These are phyloP conservation scores for Hydrotaea diabolus DNA, from an alignment of 2,888 invertebrate species.

Conservation along the genomic window DNA sequence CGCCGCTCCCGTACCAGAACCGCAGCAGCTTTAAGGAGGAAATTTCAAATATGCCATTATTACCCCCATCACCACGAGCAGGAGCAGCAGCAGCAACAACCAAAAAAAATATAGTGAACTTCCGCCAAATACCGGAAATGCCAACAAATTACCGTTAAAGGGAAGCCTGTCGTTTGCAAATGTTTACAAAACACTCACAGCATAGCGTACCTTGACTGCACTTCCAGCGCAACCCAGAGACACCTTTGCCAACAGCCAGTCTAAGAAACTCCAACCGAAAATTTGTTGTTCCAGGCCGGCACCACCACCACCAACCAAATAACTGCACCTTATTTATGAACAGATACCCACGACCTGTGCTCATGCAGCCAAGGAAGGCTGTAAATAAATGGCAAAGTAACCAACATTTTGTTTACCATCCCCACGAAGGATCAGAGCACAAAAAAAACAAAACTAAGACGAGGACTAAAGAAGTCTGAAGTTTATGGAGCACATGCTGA, in stretches of 20 bases:
- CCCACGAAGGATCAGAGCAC: no score
- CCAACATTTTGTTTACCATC: constrained; percentile 33
- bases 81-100: neutral
- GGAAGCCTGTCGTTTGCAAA: constrained; percentile 62
- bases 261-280: constrained; percentile 44
- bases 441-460: no score
- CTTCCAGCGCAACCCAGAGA: constrained; percentile 19
- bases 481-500: constrained; percentile 43
- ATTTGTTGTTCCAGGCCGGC: constrained; percentile 9
- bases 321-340: constrained; percentile 21
- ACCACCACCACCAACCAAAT: neutral
- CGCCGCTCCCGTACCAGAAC: neutral
- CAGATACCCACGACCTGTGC: neutral
- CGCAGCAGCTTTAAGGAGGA: constrained; percentile 37
- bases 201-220: constrained; percentile 9
- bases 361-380: neutral
- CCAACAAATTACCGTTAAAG: constrained; percentile 67
- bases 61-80: constrained; percentile 4
- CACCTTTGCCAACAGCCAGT: constrained; percentile 48
- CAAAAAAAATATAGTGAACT: constrained; percentile 52
- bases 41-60: constrained; percentile 60
- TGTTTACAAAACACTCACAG: constrained; percentile 50
- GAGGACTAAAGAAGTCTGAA: neutral
- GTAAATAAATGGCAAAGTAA: constrained; percentile 28
- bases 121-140: constrained; percentile 66